These are phyloP conservation scores for Drosophila bipectinata DNA, from an alignment of 1,140 invertebrate genomes.

Conservation along the genomic window DNA sequence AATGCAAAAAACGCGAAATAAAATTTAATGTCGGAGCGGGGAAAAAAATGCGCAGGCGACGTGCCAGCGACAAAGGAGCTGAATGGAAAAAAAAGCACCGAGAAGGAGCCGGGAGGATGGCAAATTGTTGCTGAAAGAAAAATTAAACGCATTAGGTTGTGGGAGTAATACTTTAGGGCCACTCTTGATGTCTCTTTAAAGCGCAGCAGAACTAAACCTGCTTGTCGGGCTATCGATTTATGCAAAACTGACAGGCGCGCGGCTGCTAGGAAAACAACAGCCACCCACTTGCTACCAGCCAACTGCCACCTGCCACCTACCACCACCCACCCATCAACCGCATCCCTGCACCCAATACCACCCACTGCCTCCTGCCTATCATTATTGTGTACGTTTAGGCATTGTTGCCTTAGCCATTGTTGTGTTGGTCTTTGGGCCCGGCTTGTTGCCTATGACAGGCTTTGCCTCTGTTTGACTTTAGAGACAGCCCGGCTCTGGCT, in stretches of 20 bases:
- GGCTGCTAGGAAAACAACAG: not conserved
- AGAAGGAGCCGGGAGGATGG: conserved; percentile 6
- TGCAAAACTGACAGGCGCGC: conserved; percentile 52
- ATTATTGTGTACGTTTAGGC: conserved; percentile 70
- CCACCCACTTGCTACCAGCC: not conserved
- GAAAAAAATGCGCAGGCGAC: conserved; percentile 74
- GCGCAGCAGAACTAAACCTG: conserved; percentile 48
- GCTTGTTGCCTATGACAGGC: conserved; percentile 54
- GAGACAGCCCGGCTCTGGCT: conserved; percentile 12
- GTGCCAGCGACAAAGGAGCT: conserved; percentile 51
- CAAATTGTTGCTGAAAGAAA: conserved; percentile 76
- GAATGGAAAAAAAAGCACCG: not conserved
- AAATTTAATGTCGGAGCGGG: conserved; percentile 69
- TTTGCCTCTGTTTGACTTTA: conserved; percentile 54
- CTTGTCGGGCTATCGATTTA: conserved; percentile 68
- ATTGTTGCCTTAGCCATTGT: conserved; percentile 61
- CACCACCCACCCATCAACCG: not conserved
- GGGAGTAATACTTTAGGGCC: conserved; percentile 13
- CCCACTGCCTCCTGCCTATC: conserved; percentile 28
- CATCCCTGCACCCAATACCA: not conserved
- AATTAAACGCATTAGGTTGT: conserved; percentile 73
- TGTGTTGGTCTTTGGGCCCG: conserved; percentile 25
- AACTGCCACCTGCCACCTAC: not conserved
- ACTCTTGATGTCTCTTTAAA: conserved; percentile 43
- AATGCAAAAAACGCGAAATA: conserved; percentile 73